Base-by-base conservation (phyloP, 2,113 vertebrate genomes). In the Chloroceryle aenea region DNA sequence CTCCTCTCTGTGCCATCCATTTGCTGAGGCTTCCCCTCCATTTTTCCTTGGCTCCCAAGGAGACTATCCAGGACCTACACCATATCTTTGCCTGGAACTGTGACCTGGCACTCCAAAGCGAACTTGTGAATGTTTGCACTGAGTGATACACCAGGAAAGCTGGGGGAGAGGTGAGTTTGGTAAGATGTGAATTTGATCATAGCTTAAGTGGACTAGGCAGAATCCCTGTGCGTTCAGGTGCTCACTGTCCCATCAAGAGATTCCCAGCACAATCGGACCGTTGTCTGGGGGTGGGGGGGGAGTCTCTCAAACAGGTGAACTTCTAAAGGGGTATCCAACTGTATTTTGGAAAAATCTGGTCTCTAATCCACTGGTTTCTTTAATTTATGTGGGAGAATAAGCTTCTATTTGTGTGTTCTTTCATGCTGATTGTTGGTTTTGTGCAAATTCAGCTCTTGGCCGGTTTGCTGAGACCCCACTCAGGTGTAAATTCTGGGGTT, bases 201-300 rank as follows among this genome's bases (percentile, higher is more conserved):
- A 34, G 67, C 32, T 21, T 8, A 6, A 62, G 32, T 50, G 78
- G 58, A 32, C 55, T 8, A 56, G 12, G 55, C 32, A 40, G 42
- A 56, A 59, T 32, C 59, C 34, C 29, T 45, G 25, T 27, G 67
- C 32, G 29, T 42, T 77, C 48, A 23, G 55, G 21, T 40, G 42
- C 36, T 87, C 17, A 10, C 16, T 4, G 30, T 62, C 20, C 40
- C 20, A 40, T 45, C 1, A 1, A 66, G 26, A 1, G 4, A 38
- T 56, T 52, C 43, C 22, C 19, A 43, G 62, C 25, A 30, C 32
- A 48, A 43, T 21, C 0, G 0, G 22, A 66, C 32, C 2, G 0
- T 73, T 77, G 34, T 34, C 32, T 67, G 10, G 38, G n/a, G n/a
- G n/a, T 8, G 38, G 38, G 38, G 38, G 40, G 53, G 22, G 62